Conservation (phyloP, 2,113 vertebrate species). For the Aptenodytes patagonicus region DNA sequence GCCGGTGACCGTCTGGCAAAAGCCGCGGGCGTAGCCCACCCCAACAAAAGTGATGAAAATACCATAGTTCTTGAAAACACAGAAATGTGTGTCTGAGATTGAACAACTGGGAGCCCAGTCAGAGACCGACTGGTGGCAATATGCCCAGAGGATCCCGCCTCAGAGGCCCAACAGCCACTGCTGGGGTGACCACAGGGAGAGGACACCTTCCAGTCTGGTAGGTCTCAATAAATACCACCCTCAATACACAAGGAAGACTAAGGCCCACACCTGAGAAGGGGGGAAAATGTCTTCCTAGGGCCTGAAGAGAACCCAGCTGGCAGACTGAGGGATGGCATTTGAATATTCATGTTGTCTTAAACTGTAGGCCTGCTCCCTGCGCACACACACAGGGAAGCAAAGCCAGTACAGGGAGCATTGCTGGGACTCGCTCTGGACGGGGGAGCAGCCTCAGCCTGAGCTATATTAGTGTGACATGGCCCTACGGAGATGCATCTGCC, state of each 20-base stretch:
- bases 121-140: neutral
- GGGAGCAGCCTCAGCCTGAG: neutral
- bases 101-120: neutral
- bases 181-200: too few relatives aligned
- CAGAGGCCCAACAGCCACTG: neutral
- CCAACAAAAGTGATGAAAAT: neutral
- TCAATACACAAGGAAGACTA: neutral
- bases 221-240: neutral
- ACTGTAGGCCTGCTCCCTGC: neutral
- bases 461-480: neutral
- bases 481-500: too few relatives aligned
- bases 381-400: neutral
- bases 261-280: too few relatives aligned
- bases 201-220: neutral
- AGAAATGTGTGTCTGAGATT: accelerated
- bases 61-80: neutral
- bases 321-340: neutral
- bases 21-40: neutral
- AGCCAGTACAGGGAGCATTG: neutral
- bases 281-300: neutral
- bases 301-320: neutral
- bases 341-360: neutral
- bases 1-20: neutral
- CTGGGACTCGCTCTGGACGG: neutral
- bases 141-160: neutral